Evolutionary conservation across 2,888 invertebrate species (phyloP), one percentile per base, ranked within the genome.

Genomic region (Campoplex capitator): DNA sequence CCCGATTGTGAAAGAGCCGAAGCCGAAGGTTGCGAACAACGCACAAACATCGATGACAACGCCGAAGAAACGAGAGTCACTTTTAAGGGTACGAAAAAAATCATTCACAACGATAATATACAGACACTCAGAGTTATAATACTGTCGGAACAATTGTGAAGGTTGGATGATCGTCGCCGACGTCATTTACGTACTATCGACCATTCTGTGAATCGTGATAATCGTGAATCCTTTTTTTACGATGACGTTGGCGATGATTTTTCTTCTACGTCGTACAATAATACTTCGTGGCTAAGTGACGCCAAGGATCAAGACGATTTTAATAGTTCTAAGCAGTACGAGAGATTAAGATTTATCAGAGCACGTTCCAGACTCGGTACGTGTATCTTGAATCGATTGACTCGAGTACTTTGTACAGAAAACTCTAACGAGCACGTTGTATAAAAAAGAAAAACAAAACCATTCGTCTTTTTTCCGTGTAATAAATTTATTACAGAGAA

Each of bases 81-180:
- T 42, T 93, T 91, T 88, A 92, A 92, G 81, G 89, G 90, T 42
- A 70, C 88, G 23, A 92, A 92, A 78, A 93, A 93, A 88, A 88
- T 92, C 48, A 85, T 91, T 54, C 93, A 93, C 91, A 92, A 93
- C 90, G 93, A 94, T 87, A 93, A 92, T 89, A 92, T 94, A 73
- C 94, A 94, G 86, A 93, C 94, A 56, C 91, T 94, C 23, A 91
- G 93, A 84, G 94, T 94, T 65, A 94, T 94, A 71, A 94, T 94
- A 88, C 89, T 94, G 82, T 94, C 94, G 84, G 94, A 94, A 89
- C 94, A 94, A 89, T 93, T 94, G 93, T 94, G 94, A 94, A 91
- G 89, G 86, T 87, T 79, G 75, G 87, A 88, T 28, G 68, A 83
- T 85, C 81, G 83, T 85, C 87, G 83, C 85, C 85, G 78, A 67